A percentile compares a stretch with the other conserved stretches of the same genome.
Conservation (phyloP, 2,888 invertebrate species). For the Pristionchus japonicus region DNA sequence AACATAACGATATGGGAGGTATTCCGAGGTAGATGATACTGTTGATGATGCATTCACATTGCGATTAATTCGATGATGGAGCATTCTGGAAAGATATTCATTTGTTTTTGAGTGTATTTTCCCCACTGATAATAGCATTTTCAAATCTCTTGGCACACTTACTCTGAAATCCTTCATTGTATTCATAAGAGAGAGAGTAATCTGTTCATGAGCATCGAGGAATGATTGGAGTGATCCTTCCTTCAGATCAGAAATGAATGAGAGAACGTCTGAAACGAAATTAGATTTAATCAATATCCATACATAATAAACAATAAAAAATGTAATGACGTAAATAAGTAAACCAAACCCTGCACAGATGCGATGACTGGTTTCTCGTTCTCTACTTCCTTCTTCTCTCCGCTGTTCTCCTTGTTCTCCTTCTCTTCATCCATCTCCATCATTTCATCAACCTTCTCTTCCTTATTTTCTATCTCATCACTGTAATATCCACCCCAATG, state of each 20-base stretch:
- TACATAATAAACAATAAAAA: too few relatives aligned
- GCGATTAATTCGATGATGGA: not conserved
- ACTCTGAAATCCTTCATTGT: not conserved
- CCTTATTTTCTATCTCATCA: not conserved
- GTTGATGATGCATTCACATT: not conserved
- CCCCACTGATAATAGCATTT: too few relatives aligned
- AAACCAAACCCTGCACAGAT: not conserved
- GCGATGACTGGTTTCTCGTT: not conserved
- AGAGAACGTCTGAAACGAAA: not conserved
- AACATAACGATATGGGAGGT: not conserved
- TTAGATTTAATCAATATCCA: too few relatives aligned
- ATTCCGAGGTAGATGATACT: not conserved
- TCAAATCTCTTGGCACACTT: too few relatives aligned
- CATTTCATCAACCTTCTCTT: not conserved
- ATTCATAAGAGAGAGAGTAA: not conserved
- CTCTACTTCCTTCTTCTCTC: not conserved
- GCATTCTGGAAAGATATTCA: not conserved
- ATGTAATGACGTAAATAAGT: too few relatives aligned
- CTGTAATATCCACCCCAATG: not conserved
- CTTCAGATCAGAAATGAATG: not conserved
- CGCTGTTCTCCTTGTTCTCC: not conserved
- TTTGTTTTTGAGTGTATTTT: not conserved
- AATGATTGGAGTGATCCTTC: not conserved
- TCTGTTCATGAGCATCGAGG: not conserved
- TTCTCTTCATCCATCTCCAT: constrained; percentile 1